Evolutionary conservation across 1,140 invertebrate species (phyloP), one percentile per base, ranked within the genome.

Genomic region (Phenacoccus solenopsis): DNA sequence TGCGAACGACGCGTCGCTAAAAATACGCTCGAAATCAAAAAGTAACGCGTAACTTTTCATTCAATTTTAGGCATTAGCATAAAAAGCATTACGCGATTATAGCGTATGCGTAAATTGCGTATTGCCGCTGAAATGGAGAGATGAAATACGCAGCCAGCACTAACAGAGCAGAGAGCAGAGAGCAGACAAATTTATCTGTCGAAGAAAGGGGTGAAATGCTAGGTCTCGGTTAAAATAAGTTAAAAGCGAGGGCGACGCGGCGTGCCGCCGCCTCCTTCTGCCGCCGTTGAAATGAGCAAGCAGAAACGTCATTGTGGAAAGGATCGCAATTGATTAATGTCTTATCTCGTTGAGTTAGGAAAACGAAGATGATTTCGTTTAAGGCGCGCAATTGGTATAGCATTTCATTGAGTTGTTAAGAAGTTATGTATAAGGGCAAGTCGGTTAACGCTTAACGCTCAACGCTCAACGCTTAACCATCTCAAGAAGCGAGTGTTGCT

Each of bases 371-470:
- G 38, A 49, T 49, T 49, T 49, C 38, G 38, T 49, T 49, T 49
- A 49, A 49, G 38, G 38, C 38, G 38, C 38, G 20, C 38, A 49
- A 49, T 49, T 49, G 38, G 38, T 49, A 49, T 49, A 49, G 38
- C 38, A 49, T 49, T 49, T 49, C 38, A 49, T 49, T 49, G 38
- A 49, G 38, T 49, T 49, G 38, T 49, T 49, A 49, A 49, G 38
- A 49, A 49, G 38, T 49, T 49, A n/a, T 49, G 16, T 49, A 49
- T 49, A 49, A 49, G 38, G 38, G 38, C 38, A 49, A 49, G 38
- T 49, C 38, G 38, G 38, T 49, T 49, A 49, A 49, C 38, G 38
- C 13, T 49, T 3, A 49, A n/a, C n/a, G n/a, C n/a, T n/a, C n/a
- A n/a, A n/a, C n/a, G n/a, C n/a, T n/a, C n/a, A n/a, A n/a, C n/a